Evolutionary conservation across 2,113 vertebrate genomes (phyloP), one percentile per base, ranked within the genome.

Genomic region (Chloropsis hardwickii): DNA sequence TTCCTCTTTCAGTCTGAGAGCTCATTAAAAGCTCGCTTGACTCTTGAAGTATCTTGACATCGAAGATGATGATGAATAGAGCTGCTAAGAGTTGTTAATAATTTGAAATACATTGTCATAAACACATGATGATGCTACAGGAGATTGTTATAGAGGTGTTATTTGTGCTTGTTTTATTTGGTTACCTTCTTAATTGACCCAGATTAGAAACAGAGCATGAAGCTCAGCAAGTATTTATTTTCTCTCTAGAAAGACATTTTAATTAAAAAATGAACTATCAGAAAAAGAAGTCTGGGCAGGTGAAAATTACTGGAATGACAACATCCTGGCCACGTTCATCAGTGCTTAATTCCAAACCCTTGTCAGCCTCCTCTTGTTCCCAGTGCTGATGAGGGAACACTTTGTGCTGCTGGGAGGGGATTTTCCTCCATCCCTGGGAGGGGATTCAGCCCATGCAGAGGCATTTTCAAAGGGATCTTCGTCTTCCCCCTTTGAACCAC

Each of bases 21-120:
- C 91, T 97, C 97, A 96, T 97, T 97, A 97, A 96, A 96, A 96
- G 88, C 90, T 96, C 74, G 4, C 91, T 94, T 94, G 88, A 82
- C 50, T 96, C 90, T 92, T 96, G 88, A 94, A 94, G 92, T 81
- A 70, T 79, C 95, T 79, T 96, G 97, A 94, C 92, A 88, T 56
- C 2, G 35, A 91, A 86, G 93, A 96, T 95, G 92, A 90, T 96
- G 96, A 97, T 97, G 90, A 95, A 97, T 96, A 88, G 93, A 87
- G 50, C 81, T 95, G 94, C 89, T 88, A 77, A 6, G 90, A 64
- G 88, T 25, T 70, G 78, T 86, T 96, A 93, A 95, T 97, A 79
- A 95, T 96, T 94, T 78, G 87, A 93, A 96, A 87, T 86, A 67
- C 24, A 6, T 77, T 93, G 94, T 96, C 94, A 91, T 76, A 80